A percentile compares a stretch with the other conserved stretches of the same genome.
phyloP scores from a whole-genome alignment of 2,113 vertebrate genomes.

The Panurus biarmicus region DNA sequence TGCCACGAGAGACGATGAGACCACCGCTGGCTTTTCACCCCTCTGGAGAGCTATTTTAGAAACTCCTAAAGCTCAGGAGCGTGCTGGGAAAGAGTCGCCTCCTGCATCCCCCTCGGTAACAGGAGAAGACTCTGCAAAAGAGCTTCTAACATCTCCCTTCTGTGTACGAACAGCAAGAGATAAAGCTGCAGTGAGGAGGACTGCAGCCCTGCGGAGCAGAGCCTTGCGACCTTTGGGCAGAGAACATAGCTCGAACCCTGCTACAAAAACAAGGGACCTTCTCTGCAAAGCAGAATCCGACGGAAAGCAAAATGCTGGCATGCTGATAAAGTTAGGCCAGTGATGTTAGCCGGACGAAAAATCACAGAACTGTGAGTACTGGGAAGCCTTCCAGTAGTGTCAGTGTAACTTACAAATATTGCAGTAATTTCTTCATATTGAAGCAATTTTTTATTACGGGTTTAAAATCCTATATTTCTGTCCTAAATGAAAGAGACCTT shows the following conservation, averaged over 20 bases:
- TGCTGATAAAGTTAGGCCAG: background rate
- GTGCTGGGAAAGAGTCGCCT: background rate
- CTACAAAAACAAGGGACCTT: background rate
- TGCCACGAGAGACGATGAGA: background rate
- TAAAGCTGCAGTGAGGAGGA: background rate
- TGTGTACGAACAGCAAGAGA: background rate
- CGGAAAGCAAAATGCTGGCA: background rate
- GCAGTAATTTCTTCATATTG: background rate
- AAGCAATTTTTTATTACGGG: background rate
- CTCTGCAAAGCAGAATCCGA: background rate
- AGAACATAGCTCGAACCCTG: background rate
- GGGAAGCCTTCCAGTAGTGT: background rate
- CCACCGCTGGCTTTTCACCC: background rate
- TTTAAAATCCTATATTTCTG: background rate
- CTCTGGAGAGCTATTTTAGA: background rate
- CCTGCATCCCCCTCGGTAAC: background rate
- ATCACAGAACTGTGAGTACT: background rate
- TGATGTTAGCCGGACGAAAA: background rate
- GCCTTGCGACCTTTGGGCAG: background rate
- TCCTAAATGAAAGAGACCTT: background rate
- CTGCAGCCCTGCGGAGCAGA: background rate
- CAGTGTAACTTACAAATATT: background rate
- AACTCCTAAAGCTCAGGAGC: background rate
- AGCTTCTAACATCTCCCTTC: background rate
- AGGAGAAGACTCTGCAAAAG: background rate